Evolutionary conservation across 1,140 invertebrate species (phyloP), one percentile per base, ranked within the genome.

Genomic region (Drosophila kepulauana): DNA sequence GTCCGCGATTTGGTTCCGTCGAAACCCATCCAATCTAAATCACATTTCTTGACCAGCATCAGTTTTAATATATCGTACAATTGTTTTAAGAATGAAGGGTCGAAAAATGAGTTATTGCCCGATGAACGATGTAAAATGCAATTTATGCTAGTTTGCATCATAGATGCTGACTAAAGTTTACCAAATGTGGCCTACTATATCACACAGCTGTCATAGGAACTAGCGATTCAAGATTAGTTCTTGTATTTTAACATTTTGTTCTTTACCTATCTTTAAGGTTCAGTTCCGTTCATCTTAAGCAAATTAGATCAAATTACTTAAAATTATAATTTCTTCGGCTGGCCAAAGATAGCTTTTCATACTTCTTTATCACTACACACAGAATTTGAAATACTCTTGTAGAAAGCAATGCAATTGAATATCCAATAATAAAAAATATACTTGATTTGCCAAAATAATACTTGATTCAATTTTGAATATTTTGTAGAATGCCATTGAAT

Each of bases 151-250:
- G n/a, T 33, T 7, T 54, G 6, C 30, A 52, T n/a, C 30, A 15
- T 35, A 25, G 20, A 54, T 54, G 5, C 11, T 33, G 51, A 54
- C 28, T 54, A 33, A 54, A 15, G 30, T 54, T 33, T 33, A 54
- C 30, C 28, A 54, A 35, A 54, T 33, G 28, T 54, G 51, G 51
- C 28, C 51, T 54, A 35, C 28, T 54, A 13, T 33, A 54, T 54
- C 51, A 54, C 51, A 54, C 13, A 33, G n/a, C 28, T 54, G 51
- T 54, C 28, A 15, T 52, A 54, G 51, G 51, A 54, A 54, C 51
- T 35, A 54, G n/a, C 30, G 10, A 49, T 49, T 25, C 8, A 49
- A 25, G 10, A 10, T 25, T 11, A 52, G 49, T 52, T 52, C 49
- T 43, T 43, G 41, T 43, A 43, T 43, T 43, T 1, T 5, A 43